phyloP scores from a whole-genome alignment of 2,797 vertebrate species.

The Pangasius larnaudii region DNA sequence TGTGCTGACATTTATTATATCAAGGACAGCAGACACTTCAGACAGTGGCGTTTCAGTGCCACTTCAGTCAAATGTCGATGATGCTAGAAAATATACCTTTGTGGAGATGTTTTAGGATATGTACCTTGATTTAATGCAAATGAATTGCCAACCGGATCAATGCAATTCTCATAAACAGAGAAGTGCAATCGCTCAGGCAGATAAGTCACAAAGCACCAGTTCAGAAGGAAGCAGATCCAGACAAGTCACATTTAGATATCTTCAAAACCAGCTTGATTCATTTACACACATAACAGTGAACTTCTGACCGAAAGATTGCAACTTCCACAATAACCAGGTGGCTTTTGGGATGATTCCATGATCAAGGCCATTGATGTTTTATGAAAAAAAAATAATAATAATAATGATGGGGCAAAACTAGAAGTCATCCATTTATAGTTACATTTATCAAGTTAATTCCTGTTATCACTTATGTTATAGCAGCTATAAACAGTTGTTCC shows the following conservation, averaged over 20 bases:
- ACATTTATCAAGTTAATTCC: neutral
- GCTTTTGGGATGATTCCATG: neutral
- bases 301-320: neutral
- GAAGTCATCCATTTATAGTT: neutral
- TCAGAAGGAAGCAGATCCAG: neutral
- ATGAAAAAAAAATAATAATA: neutral
- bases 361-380: neutral
- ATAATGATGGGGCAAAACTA: neutral
- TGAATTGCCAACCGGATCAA: neutral
- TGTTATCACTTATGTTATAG: neutral
- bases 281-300: neutral
- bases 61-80: neutral
- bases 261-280: neutral
- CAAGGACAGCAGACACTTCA: neutral
- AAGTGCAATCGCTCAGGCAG: neutral
- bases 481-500: neutral
- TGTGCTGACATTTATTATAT: constrained; percentile 28
- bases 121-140: neutral
- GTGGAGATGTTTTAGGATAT: neutral
- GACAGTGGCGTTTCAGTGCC: neutral
- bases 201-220: too few species aligned
- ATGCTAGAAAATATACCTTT: neutral
- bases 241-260: neutral
- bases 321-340: neutral
- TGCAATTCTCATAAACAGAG: neutral